Conservation (phyloP, 2,113 vertebrate genomes). For the Plectropomus leopardus region DNA sequence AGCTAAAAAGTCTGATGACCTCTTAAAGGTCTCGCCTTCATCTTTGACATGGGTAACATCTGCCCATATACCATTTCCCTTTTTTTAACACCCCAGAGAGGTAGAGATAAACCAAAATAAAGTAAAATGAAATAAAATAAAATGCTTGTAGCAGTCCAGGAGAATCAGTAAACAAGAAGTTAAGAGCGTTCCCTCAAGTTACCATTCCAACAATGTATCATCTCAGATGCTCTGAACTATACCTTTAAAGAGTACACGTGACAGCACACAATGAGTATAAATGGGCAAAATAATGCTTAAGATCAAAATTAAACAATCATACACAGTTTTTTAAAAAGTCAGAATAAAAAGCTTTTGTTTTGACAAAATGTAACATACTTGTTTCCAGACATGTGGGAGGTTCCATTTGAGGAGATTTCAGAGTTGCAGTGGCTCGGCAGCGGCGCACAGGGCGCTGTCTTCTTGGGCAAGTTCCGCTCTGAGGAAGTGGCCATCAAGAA, state of each 20-base stretch:
- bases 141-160: too few species aligned
- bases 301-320: neutral
- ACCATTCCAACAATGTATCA: too few species aligned
- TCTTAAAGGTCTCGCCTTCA: too few species aligned
- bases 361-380: conserved; percentile 7
- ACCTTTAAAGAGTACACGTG: neutral
- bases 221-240: too few species aligned
- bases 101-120: too few species aligned
- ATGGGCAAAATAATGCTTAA: neutral
- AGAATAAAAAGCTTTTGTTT: neutral
- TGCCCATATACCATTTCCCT: too few species aligned
- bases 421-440: conserved; percentile 99
- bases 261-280: neutral
- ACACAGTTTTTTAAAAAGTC: neutral
- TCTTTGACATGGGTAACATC: too few species aligned
- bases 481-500: conserved; percentile 99
- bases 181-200: too few species aligned
- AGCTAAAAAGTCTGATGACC: too few species aligned
- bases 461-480: conserved; percentile 94
- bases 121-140: too few species aligned
- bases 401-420: conserved; percentile 98
- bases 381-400: conserved; percentile 95
- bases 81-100: too few species aligned
- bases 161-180: too few species aligned
- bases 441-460: conserved; percentile 96